phyloP scores from a whole-genome alignment of 2,888 invertebrate species.

The Coelopa pilipes region DNA sequence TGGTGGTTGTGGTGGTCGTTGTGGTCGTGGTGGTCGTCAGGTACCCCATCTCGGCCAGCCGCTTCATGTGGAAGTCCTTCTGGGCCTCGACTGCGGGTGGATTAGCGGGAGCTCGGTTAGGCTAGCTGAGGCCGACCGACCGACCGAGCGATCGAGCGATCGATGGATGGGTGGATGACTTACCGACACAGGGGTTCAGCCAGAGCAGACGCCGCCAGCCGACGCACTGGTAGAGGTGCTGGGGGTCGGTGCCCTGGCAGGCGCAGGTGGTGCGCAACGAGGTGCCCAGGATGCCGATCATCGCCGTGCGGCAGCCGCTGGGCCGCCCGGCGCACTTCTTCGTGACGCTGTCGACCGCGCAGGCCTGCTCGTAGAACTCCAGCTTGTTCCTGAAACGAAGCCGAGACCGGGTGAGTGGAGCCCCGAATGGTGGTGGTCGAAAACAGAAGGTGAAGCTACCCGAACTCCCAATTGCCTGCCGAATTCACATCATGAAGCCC shows the following conservation, averaged over 20 bases:
- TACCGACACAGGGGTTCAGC: conserved; percentile 94
- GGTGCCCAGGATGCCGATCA: conserved; percentile 90
- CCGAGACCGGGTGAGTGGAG: not conserved
- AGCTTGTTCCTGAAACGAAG: conserved; percentile 74
- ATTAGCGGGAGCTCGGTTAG: too few species aligned
- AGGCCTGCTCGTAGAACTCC: conserved; percentile 90
- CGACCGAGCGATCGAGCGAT: not conserved
- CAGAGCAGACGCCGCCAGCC: conserved; percentile 91
- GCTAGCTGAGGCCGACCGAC: too few species aligned
- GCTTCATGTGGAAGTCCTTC: conserved; percentile 83
- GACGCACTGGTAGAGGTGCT: conserved; percentile 86
- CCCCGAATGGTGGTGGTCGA: too few species aligned
- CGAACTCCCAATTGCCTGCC: too few species aligned
- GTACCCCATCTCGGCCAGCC: conserved; percentile 69
- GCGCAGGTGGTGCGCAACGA: conserved; percentile 87
- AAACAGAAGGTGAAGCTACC: too few species aligned
- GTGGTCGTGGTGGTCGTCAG: conserved; percentile 68
- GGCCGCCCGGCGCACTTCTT: conserved; percentile 89
- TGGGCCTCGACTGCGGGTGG: conserved; percentile 81
- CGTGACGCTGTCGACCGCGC: conserved; percentile 89
- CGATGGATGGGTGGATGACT: conserved; percentile 62
- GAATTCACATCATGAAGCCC: too few species aligned
- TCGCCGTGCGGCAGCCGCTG: conserved; percentile 84
- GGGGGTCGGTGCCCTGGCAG: conserved; percentile 86
- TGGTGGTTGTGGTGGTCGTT: conserved; percentile 69